phyloP scores from a whole-genome alignment of 2,113 vertebrate genomes.

The Dinomys branickii region DNA sequence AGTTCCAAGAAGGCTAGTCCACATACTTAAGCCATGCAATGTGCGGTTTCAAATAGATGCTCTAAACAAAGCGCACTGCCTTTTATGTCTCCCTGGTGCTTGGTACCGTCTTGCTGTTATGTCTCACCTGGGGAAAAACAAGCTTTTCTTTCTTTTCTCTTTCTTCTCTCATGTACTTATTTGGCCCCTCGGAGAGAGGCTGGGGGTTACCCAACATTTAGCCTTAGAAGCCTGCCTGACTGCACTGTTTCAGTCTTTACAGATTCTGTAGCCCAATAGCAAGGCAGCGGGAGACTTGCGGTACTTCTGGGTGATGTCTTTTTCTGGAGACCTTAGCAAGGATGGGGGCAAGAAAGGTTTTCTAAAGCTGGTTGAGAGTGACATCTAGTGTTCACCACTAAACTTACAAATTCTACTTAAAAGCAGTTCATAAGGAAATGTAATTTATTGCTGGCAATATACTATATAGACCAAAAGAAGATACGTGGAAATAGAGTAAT shows the following conservation, averaged over 20 bases:
- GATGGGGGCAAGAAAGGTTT: neutral
- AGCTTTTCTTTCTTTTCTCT: neutral
- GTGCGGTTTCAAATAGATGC: neutral
- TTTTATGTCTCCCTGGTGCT: neutral
- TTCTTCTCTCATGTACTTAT: neutral
- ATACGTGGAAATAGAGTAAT: neutral
- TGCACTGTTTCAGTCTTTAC: neutral
- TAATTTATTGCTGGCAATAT: neutral
- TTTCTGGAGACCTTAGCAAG: neutral
- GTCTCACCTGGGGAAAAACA: neutral
- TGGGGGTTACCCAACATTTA: neutral
- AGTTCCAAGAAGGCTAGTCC: neutral
- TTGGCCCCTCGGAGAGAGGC: neutral
- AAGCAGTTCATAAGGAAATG: neutral
- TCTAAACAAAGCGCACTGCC: neutral
- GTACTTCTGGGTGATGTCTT: neutral
- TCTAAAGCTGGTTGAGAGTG: constrained; percentile 33
- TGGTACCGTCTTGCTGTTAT: neutral
- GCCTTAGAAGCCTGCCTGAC: neutral
- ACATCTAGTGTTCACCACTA: constrained; percentile 54
- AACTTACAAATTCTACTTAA: constrained; percentile 12
- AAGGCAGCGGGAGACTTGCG: neutral
- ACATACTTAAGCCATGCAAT: neutral
- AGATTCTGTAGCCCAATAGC: neutral
- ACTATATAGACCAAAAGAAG: neutral